Evolutionary conservation across 2,888 invertebrate species (phyloP).

Genomic region (Hemicrepidius hirtus): DNA sequence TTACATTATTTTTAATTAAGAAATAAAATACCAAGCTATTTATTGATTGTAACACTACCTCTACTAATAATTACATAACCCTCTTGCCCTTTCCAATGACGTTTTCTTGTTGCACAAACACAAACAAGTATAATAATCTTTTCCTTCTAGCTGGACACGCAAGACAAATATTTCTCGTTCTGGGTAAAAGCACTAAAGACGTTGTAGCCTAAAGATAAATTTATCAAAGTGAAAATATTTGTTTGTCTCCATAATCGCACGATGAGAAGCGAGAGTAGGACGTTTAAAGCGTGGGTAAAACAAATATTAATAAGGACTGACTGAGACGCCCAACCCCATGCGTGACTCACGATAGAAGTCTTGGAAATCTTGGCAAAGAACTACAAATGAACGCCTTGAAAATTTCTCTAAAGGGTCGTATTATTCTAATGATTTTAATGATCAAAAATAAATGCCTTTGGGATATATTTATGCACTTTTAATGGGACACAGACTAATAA

Average conservation of each 20-base stretch:
- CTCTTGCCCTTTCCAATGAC: not conserved
- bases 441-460: no score
- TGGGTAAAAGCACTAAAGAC: conserved; percentile 25
- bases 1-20: not conserved
- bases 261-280: conserved; percentile 57
- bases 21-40: not conserved
- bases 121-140: not conserved
- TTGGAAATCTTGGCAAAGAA: conserved; percentile 29
- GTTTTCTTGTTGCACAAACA: not conserved
- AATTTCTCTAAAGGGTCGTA: not conserved
- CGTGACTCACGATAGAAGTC: conserved; percentile 47
- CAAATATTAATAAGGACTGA: conserved; percentile 61
- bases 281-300: conserved; percentile 63
- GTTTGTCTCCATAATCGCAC: conserved; percentile 57
- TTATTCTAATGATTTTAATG: not conserved
- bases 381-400: conserved; percentile 4
- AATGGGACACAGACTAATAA: no score
- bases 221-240: conserved; percentile 64
- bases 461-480: no score
- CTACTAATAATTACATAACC: not conserved
- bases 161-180: conserved; percentile 32
- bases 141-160: not conserved
- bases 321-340: conserved; percentile 55
- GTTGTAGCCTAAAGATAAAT: conserved; percentile 56
- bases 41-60: not conserved